Evolutionary conservation across 2,797 vertebrate species (phyloP), one percentile per base, ranked within the genome.

Genomic region (Echeneis naucrates): DNA sequence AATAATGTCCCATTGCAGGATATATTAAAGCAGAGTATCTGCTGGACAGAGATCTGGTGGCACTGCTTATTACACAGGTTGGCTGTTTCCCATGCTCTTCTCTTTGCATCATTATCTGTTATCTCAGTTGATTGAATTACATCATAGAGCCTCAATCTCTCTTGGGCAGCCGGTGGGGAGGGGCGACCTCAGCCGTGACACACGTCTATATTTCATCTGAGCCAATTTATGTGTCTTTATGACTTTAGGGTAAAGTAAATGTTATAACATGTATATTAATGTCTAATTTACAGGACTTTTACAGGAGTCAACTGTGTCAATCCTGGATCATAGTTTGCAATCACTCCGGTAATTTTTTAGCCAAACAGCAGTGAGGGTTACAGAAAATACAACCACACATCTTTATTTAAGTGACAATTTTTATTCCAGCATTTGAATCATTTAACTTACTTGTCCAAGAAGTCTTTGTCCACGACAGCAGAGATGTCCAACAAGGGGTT

Each of bases 401-500:
- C 1, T 30, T 48, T 32, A 10, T 26, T 65, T 11, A 53, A 11
- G 21, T 48, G 21, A 12, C 14, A 5, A 8, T 24, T 35, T 21
- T n/a, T n/a, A 45, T 40, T 35, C 1, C 4, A 35, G 21, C n/a
- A 12, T 21, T 23, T 68, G 19, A 24, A 13, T 58, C 32, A 33
- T 77, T 67, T 81, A 63, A 95, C 97, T 96, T 94, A 99, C 98
- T 97, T 99, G 91, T 99, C 97, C 80, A 99, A 95, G 86, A 98
- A 98, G 91, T 99, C 96, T 87, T 99, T 99, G 93, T 99, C 97
- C 90, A 99, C 98, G 19, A 97, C 93, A 47, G 97, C 96, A 88
- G 87, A 94, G 76, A 99, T 99, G 91, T 99, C 98, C 80, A 99
- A 91, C 54, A 99, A 93, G 35, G 98, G 98, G 89, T 99, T 99